Evolutionary conservation across 2,113 vertebrate genomes (phyloP).

Genomic region (Dromas ardeola): DNA sequence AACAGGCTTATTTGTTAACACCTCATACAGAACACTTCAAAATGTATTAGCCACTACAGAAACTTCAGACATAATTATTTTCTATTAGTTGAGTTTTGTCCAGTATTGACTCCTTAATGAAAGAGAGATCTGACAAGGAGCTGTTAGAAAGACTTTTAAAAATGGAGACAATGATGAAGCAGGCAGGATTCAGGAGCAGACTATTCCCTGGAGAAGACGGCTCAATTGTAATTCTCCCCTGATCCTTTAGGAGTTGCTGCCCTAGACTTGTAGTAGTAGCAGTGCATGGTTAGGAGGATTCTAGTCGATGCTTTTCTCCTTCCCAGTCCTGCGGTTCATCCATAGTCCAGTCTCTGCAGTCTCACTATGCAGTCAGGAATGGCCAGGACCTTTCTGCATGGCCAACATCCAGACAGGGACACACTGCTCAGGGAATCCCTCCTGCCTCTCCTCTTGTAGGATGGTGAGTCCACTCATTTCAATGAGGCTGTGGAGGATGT

Average conservation of each 20-base stretch:
- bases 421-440: constrained; percentile 88
- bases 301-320: not conserved
- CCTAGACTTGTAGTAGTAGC: not conserved
- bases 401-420: constrained; percentile 95
- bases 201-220: not conserved
- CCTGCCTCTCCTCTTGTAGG: constrained; percentile 83
- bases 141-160: not conserved
- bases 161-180: not conserved
- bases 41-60: not conserved
- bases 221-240: not conserved
- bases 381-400: constrained; percentile 66
- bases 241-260: not conserved
- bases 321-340: not conserved
- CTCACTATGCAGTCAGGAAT: not conserved
- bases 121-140: not conserved
- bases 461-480: constrained; percentile 86
- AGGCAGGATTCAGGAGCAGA: not conserved
- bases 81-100: not conserved
- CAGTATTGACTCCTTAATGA: not conserved
- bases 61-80: not conserved
- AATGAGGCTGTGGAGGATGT: constrained; percentile 86
- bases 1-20: not conserved
- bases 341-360: not conserved
- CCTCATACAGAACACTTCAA: not conserved
- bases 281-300: not conserved